A percentile compares a stretch with the other conserved stretches of the same genome.
Evolutionary conservation across 1,140 invertebrate species (phyloP).

Genomic region (Zaprionus africanus): DNA sequence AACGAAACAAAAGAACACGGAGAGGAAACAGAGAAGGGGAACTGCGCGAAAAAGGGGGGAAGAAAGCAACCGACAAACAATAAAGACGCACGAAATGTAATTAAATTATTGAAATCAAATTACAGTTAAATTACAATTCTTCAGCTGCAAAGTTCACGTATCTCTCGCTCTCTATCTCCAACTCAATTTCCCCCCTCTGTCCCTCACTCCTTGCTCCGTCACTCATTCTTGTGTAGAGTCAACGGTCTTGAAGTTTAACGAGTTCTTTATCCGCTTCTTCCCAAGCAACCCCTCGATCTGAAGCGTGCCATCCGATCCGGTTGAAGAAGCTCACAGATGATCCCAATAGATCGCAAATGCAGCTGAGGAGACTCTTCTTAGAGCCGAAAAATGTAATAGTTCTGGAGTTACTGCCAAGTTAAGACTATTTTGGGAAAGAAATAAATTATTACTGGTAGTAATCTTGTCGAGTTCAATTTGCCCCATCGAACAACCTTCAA

Average conservation of each 20-base stretch:
- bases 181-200: not conserved
- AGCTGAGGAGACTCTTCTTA: not conserved
- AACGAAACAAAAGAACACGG: constrained; percentile 35
- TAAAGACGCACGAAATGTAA: constrained; percentile 62
- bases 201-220: not conserved
- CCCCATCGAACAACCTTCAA: not conserved
- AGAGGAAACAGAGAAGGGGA: not conserved
- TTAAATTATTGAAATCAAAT: constrained; percentile 83
- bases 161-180: not conserved
- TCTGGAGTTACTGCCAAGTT: too few species aligned
- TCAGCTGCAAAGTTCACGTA: constrained; percentile 2
- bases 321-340: constrained; percentile 19
- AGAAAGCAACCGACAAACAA: constrained; percentile 36
- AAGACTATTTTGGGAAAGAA: too few species aligned
- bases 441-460: too few species aligned
- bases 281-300: constrained; percentile 15
- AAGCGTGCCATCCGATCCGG: constrained; percentile 23
- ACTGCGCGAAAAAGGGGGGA: not conserved
- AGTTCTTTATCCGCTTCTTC: not conserved
- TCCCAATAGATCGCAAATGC: constrained; percentile 23
- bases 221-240: not conserved
- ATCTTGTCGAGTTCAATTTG: not conserved
- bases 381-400: not conserved
- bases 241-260: constrained; percentile 3
- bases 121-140: constrained; percentile 73